Conservation (phyloP, 2,888 invertebrate genomes). For the Pristionchus fissidentatus region DNA sequence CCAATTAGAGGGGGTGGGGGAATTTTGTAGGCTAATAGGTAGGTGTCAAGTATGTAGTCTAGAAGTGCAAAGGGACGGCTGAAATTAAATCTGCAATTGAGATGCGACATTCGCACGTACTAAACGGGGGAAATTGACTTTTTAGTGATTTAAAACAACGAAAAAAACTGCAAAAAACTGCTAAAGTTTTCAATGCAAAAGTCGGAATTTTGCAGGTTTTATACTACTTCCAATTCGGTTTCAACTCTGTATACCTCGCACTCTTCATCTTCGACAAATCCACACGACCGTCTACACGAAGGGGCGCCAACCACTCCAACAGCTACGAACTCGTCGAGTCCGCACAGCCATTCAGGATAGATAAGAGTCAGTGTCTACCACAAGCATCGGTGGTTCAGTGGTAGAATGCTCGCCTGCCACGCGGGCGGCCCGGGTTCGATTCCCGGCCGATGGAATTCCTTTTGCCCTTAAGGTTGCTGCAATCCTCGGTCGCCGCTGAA, state of each 20-base stretch:
- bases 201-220: slow-evolving; percentile 55
- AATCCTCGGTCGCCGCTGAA: slow-evolving; percentile 9
- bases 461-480: slow-evolving; percentile 3
- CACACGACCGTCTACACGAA: slow-evolving; percentile 51
- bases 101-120: neutral
- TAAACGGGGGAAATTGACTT: neutral
- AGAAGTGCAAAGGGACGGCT: too few relatives aligned
- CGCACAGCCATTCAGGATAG: slow-evolving; percentile 3
- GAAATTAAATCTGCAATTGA: too few relatives aligned
- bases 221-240: slow-evolving; percentile 64
- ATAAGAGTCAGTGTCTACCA: neutral
- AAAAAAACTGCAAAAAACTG: neutral
- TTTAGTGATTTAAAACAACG: neutral
- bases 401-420: slow-evolving; percentile 75
- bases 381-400: slow-evolving; percentile 71
- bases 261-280: slow-evolving; percentile 66
- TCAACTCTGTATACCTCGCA: slow-evolving; percentile 65
- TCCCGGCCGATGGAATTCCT: slow-evolving; percentile 70
- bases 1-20: too few relatives aligned
- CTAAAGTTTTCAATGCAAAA: neutral
- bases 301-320: slow-evolving; percentile 20
- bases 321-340: slow-evolving; percentile 38
- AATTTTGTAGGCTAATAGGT: too few relatives aligned
- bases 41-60: too few relatives aligned
- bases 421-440: slow-evolving; percentile 74